Evolutionary conservation across 2,888 invertebrate species (phyloP).

Genomic region (Philhelius pedissequus): DNA sequence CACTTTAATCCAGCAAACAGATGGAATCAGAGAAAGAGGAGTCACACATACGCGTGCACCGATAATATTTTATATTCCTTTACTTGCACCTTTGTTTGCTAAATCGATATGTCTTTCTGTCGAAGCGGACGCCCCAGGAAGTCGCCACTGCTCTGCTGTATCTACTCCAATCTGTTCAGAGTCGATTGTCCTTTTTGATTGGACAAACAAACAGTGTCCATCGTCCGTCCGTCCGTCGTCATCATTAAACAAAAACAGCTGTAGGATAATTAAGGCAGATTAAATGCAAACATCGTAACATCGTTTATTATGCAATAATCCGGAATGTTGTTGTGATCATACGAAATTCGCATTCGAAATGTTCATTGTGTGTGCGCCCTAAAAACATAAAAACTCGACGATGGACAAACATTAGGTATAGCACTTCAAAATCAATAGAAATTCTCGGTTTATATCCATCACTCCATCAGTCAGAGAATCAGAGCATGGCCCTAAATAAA

Average conservation of each 20-base stretch:
- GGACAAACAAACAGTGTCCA: constrained; percentile 23
- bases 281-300: constrained; percentile 68
- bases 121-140: constrained; percentile 52
- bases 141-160: constrained; percentile 54
- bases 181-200: constrained; percentile 23
- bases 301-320: constrained; percentile 67
- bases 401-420: constrained; percentile 9
- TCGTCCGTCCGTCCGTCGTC: background rate
- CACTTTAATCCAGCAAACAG: constrained; percentile 29
- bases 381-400: background rate
- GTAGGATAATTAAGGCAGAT: constrained; percentile 63
- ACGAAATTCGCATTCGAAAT: constrained; percentile 52
- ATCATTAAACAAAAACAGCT: constrained; percentile 35
- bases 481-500: constrained; percentile 39
- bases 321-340: constrained; percentile 51
- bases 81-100: constrained; percentile 13
- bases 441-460: constrained; percentile 22
- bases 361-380: constrained; percentile 42
- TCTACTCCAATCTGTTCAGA: background rate
- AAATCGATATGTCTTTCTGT: background rate
- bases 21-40: constrained; percentile 4
- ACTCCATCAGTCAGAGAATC: too few relatives aligned
- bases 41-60: background rate
- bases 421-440: constrained; percentile 63
- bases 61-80: background rate